A percentile compares a stretch with the other conserved stretches of the same genome.
These are phyloP conservation scores for Atlantisia rogersi DNA, from an alignment of 2,113 vertebrate species.

Conservation along the genomic window DNA sequence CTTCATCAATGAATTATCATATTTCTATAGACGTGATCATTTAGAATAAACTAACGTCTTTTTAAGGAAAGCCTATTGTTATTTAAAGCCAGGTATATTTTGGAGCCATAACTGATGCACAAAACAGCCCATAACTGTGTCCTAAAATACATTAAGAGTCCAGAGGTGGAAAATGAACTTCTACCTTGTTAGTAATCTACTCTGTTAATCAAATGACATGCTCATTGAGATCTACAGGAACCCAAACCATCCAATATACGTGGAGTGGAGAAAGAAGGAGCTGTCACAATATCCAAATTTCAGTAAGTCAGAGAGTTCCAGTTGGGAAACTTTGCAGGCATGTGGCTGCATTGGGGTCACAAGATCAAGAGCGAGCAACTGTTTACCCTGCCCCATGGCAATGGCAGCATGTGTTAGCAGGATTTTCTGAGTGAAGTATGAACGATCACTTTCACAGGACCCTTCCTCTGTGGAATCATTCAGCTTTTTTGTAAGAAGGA, in stretches of 20 bases:
- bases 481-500: neutral
- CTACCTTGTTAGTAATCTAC: neutral
- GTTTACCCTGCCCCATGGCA: neutral
- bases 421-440: neutral
- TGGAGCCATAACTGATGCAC: neutral
- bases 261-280: neutral
- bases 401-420: neutral
- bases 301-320: neutral
- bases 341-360: neutral
- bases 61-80: neutral
- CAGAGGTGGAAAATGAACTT: neutral
- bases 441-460: neutral
- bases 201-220: neutral
- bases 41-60: neutral
- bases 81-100: neutral
- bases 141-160: neutral
- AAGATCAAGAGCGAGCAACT: neutral
- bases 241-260: neutral
- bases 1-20: neutral
- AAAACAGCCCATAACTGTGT: neutral
- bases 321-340: neutral
- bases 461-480: neutral
- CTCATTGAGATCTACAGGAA: neutral
- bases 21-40: neutral
- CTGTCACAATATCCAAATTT: neutral